These are phyloP conservation scores for Okamejei kenojei DNA, from an alignment of 2,797 vertebrate genomes.

Conservation along the genomic window DNA sequence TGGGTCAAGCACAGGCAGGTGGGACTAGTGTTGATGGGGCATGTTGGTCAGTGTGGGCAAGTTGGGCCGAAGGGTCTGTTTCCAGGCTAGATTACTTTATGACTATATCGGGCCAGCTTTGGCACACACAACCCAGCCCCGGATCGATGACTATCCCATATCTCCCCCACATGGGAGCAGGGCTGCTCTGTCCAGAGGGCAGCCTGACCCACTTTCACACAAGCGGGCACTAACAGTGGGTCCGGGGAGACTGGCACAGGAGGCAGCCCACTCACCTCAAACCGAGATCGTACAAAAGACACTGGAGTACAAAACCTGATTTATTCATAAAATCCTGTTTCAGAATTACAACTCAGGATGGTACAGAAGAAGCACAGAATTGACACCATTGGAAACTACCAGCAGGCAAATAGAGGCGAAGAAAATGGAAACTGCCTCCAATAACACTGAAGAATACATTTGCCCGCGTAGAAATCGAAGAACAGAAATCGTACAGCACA, in stretches of 20 bases:
- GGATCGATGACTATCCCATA: not conserved
- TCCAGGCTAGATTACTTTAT: too few species aligned
- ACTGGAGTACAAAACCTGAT: not conserved
- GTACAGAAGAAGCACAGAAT: not conserved
- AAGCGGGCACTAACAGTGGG: not conserved
- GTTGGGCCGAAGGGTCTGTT: too few species aligned
- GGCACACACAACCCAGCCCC: not conserved
- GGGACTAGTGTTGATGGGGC: too few species aligned
- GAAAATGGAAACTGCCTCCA: not conserved
- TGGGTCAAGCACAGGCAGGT: too few species aligned
- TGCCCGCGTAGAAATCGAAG: not conserved
- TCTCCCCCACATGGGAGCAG: too few species aligned
- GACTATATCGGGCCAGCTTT: too few species aligned
- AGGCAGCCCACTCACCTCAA: not conserved
- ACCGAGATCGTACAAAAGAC: not conserved
- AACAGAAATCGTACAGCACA: not conserved
- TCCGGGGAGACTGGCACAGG: not conserved
- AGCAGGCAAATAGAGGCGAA: not conserved
- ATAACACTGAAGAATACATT: not conserved
- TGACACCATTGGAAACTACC: not conserved
- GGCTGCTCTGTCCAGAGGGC: too few species aligned
- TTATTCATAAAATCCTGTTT: not conserved
- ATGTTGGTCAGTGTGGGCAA: too few species aligned
- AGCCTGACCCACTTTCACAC: not conserved
- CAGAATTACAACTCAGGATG: not conserved